Evolutionary conservation across 2,113 vertebrate genomes (phyloP).

Genomic region (Oryzias curvinotus): DNA sequence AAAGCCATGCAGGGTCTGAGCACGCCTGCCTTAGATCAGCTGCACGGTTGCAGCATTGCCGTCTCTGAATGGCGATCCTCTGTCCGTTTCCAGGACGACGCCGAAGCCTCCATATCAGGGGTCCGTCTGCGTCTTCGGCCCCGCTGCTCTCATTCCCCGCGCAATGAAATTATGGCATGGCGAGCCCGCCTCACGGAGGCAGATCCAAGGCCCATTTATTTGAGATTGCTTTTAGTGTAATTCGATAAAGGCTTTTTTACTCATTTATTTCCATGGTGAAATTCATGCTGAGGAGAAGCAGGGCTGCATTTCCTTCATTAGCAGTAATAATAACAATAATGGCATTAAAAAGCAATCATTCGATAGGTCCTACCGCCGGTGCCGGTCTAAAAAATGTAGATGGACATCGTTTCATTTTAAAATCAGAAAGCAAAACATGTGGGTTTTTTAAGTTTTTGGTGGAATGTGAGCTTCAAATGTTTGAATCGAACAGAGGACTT

Average conservation of each 20-base stretch:
- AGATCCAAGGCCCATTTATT: conserved; percentile 82
- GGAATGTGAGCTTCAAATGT: conserved; percentile 7
- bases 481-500: conserved; percentile 21
- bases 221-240: conserved; percentile 84
- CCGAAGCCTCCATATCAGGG: conserved; percentile 42
- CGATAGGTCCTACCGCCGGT: conserved; percentile 68
- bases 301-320: conserved; percentile 77
- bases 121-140: conserved; percentile 61
- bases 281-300: conserved; percentile 78
- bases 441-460: conserved; percentile 14
- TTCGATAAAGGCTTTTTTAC: conserved; percentile 81
- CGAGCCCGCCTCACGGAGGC: conserved; percentile 74
- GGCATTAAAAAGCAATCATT: conserved; percentile 79
- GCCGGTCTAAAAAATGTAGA: conserved; percentile 59
- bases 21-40: conserved; percentile 4
- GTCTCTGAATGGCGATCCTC: neutral
- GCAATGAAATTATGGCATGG: conserved; percentile 78
- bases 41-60: neutral
- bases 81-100: conserved; percentile 14
- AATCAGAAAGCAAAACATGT: conserved; percentile 30
- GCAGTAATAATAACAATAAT: conserved; percentile 83
- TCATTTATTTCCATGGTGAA: conserved; percentile 84
- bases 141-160: conserved; percentile 57
- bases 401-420: conserved; percentile 60
- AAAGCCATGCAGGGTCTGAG: conserved; percentile 14